Conservation (phyloP, 2,797 vertebrate species). For the Xerus rutilus region DNA sequence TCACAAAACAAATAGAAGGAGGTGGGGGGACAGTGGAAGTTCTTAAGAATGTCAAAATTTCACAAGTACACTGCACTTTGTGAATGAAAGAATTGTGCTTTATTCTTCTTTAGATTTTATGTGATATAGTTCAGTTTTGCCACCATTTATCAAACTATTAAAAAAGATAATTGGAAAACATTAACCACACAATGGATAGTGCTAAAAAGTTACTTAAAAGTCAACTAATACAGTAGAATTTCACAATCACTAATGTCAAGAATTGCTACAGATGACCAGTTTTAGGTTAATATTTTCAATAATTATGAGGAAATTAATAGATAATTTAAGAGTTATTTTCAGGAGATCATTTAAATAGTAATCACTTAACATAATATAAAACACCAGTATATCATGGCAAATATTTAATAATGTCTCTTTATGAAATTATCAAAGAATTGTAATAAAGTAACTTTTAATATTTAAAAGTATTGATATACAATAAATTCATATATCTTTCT, state of each 20-base stretch:
- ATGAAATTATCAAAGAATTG: slow-evolving; percentile 9
- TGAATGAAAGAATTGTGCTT: neutral
- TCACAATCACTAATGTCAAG: neutral
- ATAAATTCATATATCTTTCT: neutral
- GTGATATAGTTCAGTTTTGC: neutral
- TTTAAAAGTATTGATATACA: neutral
- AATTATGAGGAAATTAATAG: neutral
- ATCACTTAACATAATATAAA: neutral
- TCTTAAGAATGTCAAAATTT: slow-evolving; percentile 46
- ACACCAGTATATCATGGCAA: neutral
- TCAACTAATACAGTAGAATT: neutral
- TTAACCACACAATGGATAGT: neutral
- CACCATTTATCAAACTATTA: slow-evolving; percentile 2
- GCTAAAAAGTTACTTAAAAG: slow-evolving; percentile 27
- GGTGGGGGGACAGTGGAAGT: neutral
- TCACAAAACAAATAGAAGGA: neutral
- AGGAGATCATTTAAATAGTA: slow-evolving; percentile 25
- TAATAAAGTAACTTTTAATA: neutral
- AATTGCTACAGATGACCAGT: neutral
- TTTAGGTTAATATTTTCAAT: slow-evolving; percentile 40
- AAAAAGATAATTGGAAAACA: slow-evolving; percentile 25
- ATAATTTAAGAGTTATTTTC: neutral
- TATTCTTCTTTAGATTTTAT: slow-evolving; percentile 15
- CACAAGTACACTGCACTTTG: slow-evolving; percentile 22
- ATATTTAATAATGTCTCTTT: neutral